Base-by-base conservation (phyloP, 2,797 vertebrate species). In the Ceryle rudis region DNA sequence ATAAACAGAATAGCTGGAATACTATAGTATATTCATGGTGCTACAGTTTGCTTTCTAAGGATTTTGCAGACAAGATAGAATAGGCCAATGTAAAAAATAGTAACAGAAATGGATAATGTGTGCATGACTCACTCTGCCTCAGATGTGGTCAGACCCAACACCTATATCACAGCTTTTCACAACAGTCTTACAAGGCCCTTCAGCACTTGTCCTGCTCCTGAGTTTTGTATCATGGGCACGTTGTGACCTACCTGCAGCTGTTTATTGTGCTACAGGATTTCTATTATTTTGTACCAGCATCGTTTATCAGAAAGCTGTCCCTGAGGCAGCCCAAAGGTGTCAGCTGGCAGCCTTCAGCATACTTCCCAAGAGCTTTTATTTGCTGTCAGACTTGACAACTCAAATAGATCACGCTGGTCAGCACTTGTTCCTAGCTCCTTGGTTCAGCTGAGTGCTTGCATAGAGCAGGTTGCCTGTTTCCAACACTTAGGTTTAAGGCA, bases 401-500 rank as follows among this genome's bases (percentile, higher is more conserved):
- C 5, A 22, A 47, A 65, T 9, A 26, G 19, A 42, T 64, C 26
- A 11, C 0, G 1, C 31, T 71, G 58, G 28, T 61, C 54, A 78
- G 42, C 21, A 16, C 4, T 58, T 77, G n/a, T 67, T 60, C 57
- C 19, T 41, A 22, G 23, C 17, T 66, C 39, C 7, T n/a, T 84
- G 20, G 28, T 73, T 58, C 51, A 85, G 10, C 9, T 52, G 52
- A 37, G 65, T 58, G 13, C 14, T 83, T 81, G 47, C 26, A 26
- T 14, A 58, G 47, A n/a, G 39, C 46, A 65, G 37, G 37, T 39
- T 54, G 10, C 2, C 22, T 19, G 57, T 78, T 91, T 57, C 37
- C 12, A 64, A 1, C 10, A 6, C 5, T 25, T 55, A 35, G 64
- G 14, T 15, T 0, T 55, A n/a, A 67, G 12, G 16, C 0, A 0